Conservation (phyloP, 2,797 vertebrate genomes). For the Tachyglossus aculeatus region DNA sequence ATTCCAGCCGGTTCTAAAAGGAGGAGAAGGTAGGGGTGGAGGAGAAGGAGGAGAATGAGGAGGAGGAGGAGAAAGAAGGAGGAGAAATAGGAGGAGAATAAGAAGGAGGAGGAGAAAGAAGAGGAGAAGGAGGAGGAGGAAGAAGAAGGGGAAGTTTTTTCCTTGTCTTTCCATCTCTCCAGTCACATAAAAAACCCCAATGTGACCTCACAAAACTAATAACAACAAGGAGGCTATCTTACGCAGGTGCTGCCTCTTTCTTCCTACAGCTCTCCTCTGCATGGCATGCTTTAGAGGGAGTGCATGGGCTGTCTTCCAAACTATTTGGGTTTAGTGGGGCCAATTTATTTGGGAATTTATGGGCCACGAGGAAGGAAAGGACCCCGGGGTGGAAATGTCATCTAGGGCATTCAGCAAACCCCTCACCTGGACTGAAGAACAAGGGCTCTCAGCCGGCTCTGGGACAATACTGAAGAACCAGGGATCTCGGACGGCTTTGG, state of each 20-base stretch:
- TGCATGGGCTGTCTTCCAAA: not conserved
- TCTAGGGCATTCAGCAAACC: no score
- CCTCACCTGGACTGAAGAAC: no score
- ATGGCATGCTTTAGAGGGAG: not conserved
- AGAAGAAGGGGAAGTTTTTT: not conserved
- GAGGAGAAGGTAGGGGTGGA: no score
- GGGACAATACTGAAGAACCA: no score
- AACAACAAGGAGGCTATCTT: not conserved
- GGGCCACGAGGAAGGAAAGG: no score
- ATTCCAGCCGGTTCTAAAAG: slow-evolving; percentile 38
- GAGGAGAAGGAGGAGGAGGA: not conserved
- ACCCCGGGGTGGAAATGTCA: no score
- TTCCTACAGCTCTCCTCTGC: no score
- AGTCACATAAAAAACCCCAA: not conserved
- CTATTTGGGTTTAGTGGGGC: not conserved
- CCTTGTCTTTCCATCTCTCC: not conserved
- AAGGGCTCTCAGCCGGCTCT: no score
- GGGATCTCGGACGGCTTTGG: no score
- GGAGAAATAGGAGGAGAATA: no score
- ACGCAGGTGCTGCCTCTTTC: not conserved
- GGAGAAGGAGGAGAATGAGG: not conserved
- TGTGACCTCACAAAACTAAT: not conserved
- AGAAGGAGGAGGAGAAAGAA: not conserved
- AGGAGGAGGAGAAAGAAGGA: not conserved
- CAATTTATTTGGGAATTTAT: not conserved